Percentiles rank a stretch among this genome's conserved stretches.
phyloP scores from a whole-genome alignment of 2,888 invertebrate genomes.

The Cremastinae sp. region DNA sequence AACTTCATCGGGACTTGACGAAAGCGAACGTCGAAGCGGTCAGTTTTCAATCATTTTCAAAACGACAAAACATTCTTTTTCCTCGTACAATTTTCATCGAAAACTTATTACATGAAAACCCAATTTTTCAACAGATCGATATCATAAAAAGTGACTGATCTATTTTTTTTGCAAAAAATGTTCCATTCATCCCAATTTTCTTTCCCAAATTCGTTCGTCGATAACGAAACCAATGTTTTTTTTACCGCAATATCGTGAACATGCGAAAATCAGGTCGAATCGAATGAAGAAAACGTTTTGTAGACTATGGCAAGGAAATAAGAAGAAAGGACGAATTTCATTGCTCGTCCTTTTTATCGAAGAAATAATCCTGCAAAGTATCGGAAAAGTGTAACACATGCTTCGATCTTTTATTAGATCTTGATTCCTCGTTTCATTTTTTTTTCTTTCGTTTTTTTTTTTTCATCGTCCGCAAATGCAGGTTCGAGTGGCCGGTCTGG shows the following conservation, averaged over 20 bases:
- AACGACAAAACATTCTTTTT: not conserved
- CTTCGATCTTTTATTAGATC: constrained; percentile 9
- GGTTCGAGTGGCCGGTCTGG: constrained; percentile 89
- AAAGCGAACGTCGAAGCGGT: constrained; percentile 92
- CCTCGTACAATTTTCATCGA: not conserved
- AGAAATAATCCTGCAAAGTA: not conserved
- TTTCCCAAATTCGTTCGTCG: not conserved
- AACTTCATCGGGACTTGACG: constrained; percentile 90
- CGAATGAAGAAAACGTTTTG: constrained; percentile 7
- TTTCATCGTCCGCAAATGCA: constrained; percentile 48
- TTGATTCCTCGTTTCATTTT: too few species aligned
- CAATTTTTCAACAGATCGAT: too few species aligned
- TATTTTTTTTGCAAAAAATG: too few species aligned
- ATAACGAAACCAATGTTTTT: too few species aligned
- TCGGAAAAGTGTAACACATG: not conserved
- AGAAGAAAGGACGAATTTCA: constrained; percentile 25
- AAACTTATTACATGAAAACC: too few species aligned
- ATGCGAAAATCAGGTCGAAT: not conserved
- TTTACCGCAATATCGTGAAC: too few species aligned
- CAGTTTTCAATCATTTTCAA: constrained; percentile 55
- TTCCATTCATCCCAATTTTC: too few species aligned
- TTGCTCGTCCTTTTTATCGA: not conserved
- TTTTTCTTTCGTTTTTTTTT: too few species aligned
- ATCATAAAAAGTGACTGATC: too few species aligned
- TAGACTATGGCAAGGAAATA: not conserved